Evolutionary conservation across 2,888 invertebrate species (phyloP), one percentile per base, ranked within the genome.

Genomic region (Calliscelio sp.): DNA sequence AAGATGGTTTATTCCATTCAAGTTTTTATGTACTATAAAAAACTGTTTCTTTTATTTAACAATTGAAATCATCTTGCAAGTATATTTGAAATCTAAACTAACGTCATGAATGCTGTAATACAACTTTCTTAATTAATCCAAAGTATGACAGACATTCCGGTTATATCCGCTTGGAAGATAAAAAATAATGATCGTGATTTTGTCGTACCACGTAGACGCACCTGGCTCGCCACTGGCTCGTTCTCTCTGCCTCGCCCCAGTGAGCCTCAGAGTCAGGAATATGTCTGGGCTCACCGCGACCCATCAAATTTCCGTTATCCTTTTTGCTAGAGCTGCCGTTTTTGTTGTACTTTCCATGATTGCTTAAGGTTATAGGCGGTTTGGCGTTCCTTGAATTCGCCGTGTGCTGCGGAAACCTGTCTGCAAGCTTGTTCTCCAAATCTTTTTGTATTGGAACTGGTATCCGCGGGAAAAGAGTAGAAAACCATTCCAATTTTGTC

Each of bases 401-500:
- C 85, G 94, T 93, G 84, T 93, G 93, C 88, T 95, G 94, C 86
- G 96, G 94, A 93, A 95, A 95, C 90, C 95, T 93, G 91, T 96
- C 94, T 11, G 93, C 92, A 84, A 96, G 92, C 93, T 95, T 96
- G 89, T 96, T 96, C 90, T 98, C 98, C 86, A 98, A 96, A 93
- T 96, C 97, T 93, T 98, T 98, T 94, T 97, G 97, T 89, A 99
- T 99, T 24, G 99, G 99, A 81, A 99, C 99, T 0, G 99, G 99
- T 93, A 99, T 99, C 87, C 99, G 95, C 0, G 99, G 99, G 93
- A 99, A 99, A 18, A 99, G 94, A 0, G 99, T 99, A 49, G 98
- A 98, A 94, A 99, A 99, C 99, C 99, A 99, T 93, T 99, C 99
- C 78, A 99, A 94, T 92, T 99, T 99, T 79, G 97, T 96, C 70